Evolutionary conservation across 2,888 invertebrate genomes (phyloP), one percentile per base, ranked within the genome.

Genomic region (Andrena dorsata): DNA sequence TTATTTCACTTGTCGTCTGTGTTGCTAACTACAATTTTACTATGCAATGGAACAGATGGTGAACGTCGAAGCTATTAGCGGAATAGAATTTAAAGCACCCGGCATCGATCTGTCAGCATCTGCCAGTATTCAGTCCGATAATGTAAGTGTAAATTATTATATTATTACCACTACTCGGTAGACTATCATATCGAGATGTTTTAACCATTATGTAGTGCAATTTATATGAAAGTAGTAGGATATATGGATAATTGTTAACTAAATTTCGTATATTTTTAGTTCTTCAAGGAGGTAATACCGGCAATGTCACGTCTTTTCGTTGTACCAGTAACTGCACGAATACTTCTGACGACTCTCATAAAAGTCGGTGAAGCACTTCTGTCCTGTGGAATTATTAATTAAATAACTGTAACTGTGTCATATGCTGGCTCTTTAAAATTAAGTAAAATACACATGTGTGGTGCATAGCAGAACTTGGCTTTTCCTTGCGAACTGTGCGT

Each of bases 241-340:
- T 4, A 1, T 1, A 4, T 1, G 41, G 41, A 16, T 41, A 41
- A 41, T 41, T 1, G 13, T 41, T 41, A 41, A 41, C 13, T 16
- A 41, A 41, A 41, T 41, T 16, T 16, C 16, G 1, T 41, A 41
- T 41, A 13, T 16, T 41, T 41, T 16, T 41, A 41, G 41, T 41
- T 41, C 41, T 1, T 16, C 16, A 1, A 16, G 4, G 0, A 8
- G 0, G 10, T 20, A 10, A 2, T 47, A 41, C 13, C 13, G 6
- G 0, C 26, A 7, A 0, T 64, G 5, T 2, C 0, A 7, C 6
- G 23, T 16, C 0, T 64, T 1, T 8, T 64, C 6, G 6, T 8
- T 13, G 5, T 1, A 0, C n/a, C 8, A 1, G 5, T 30, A 2
- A 49, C n/a, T 30, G 1, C 28, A 0, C 10, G 2, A 10, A 0